Evolutionary conservation across 1,140 invertebrate species (phyloP).

Genomic region (Drosophila ananassae): DNA sequence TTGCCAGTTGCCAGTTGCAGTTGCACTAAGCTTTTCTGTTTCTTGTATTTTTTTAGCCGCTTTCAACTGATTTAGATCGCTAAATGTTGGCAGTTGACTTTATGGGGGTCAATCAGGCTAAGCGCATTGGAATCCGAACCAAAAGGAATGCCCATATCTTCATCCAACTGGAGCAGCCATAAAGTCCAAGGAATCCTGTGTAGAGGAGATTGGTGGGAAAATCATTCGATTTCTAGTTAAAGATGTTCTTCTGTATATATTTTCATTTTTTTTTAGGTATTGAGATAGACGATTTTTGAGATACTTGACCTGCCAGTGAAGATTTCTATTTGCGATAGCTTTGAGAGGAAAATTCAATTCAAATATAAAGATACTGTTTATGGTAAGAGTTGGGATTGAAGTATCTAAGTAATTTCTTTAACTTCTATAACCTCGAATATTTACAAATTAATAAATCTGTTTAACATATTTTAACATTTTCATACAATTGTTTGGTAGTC

Average conservation of each 20-base stretch:
- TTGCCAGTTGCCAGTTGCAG: slow-evolving; percentile 40
- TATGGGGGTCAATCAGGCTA: slow-evolving; percentile 77
- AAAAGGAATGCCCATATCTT: slow-evolving; percentile 22
- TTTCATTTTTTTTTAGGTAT: background rate
- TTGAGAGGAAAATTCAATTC: background rate
- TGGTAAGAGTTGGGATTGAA: background rate
- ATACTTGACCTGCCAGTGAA: slow-evolving; percentile 28
- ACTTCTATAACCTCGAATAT: background rate
- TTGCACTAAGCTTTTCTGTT: slow-evolving; percentile 8
- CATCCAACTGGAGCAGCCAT: slow-evolving; percentile 34
- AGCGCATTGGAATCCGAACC: background rate
- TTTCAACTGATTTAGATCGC: slow-evolving; percentile 68
- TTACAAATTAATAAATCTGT: background rate
- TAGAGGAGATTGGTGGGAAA: slow-evolving; percentile 1
- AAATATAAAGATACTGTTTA: background rate
- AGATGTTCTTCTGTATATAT: slow-evolving; percentile 19
- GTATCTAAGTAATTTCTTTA: background rate
- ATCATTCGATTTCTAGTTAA: slow-evolving; percentile 24
- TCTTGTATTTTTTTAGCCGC: slow-evolving; percentile 9
- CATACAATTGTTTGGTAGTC: background rate
- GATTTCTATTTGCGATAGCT: slow-evolving; percentile 34
- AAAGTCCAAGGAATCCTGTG: slow-evolving; percentile 14
- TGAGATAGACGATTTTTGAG: slow-evolving; percentile 7
- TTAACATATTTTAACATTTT: background rate
- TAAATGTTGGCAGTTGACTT: slow-evolving; percentile 72